These are phyloP conservation scores for Napeogenes inachia DNA, from an alignment of 2,888 invertebrate species.

Conservation along the genomic window DNA sequence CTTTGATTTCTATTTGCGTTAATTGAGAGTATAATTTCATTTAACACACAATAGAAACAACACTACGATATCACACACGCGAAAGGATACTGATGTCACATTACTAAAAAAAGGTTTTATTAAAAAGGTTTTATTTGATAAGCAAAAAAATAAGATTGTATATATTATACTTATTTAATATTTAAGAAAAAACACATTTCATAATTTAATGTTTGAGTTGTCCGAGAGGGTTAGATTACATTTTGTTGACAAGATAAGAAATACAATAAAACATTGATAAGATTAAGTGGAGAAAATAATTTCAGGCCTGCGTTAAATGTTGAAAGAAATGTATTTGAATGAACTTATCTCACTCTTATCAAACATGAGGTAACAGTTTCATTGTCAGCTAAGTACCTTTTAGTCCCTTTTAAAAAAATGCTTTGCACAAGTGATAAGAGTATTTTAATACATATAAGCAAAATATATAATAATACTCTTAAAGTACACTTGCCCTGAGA, in stretches of 20 bases:
- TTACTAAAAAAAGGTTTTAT: constrained; percentile 14
- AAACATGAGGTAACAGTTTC: constrained; percentile 10
- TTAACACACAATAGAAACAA: constrained; percentile 27
- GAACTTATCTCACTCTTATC: constrained; percentile 12
- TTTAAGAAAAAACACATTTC: neutral
- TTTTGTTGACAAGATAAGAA: constrained; percentile 16
- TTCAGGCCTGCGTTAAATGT: constrained; percentile 11
- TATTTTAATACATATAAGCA: neutral
- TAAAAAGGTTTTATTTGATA: neutral
- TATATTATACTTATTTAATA: too few relatives aligned
- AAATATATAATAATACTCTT: too few relatives aligned
- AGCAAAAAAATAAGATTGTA: too few relatives aligned
- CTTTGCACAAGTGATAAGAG: neutral
- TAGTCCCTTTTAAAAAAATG: neutral
- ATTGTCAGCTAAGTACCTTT: constrained; percentile 2
- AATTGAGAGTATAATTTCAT: constrained; percentile 30
- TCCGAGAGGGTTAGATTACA: neutral
- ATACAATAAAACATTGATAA: constrained; percentile 17
- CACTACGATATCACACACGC: constrained; percentile 41
- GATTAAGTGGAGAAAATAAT: constrained; percentile 13
- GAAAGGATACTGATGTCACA: constrained; percentile 46
- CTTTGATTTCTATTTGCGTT: constrained; percentile 43
- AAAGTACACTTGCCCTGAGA: too few relatives aligned
- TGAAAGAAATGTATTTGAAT: constrained; percentile 15
- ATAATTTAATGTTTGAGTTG: neutral